Evolutionary conservation across 2,888 invertebrate genomes (phyloP), one percentile per base, ranked within the genome.

Genomic region (Alcis repandata): DNA sequence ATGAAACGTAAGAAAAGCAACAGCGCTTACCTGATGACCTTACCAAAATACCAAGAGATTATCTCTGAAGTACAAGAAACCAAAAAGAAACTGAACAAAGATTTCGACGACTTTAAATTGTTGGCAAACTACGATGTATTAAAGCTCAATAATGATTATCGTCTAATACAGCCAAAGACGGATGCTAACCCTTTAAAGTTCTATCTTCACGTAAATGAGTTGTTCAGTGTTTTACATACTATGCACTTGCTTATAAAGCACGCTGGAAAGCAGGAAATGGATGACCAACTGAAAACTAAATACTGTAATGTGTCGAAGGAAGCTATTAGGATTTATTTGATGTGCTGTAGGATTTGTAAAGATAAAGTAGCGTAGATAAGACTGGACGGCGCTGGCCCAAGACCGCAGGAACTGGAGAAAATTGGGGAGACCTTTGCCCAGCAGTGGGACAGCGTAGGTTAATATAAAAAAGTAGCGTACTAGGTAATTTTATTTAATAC

Each of bases 281-380:
- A 90, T 46, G 13, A 53, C 0, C 80, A 89, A 75, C 73, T 90
- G 3, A 91, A 86, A 78, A 81, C 80, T 0, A 90, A 90, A 70
- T 90, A 87, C 72, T 90, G 89, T 78, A 91, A 92, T 76, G 73
- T 91, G 9, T 88, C 91, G 0, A 90, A 87, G 75, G 89, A 90
- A 73, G 86, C 82, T 13, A 89, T 91, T 13, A 89, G 86, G 71
- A 74, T 90, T 19, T 92, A 90, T 79, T 76, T 90, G 46, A 74
- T 74, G 41, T 86, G 88, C 73, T 91, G 90, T 74, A 78, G 78
- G 53, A 45, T 66, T 57, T 91, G 91, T 75, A 79, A 73, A 22
- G 67, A 77, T 49, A 71, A 59, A 61, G 7, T 49, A 10, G 32
- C 19, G n/a, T n/a, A n/a, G n/a, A n/a, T n/a, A n/a, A n/a, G n/a